Conservation (phyloP, 2,113 vertebrate species). For the Anser brachyrhynchus region DNA sequence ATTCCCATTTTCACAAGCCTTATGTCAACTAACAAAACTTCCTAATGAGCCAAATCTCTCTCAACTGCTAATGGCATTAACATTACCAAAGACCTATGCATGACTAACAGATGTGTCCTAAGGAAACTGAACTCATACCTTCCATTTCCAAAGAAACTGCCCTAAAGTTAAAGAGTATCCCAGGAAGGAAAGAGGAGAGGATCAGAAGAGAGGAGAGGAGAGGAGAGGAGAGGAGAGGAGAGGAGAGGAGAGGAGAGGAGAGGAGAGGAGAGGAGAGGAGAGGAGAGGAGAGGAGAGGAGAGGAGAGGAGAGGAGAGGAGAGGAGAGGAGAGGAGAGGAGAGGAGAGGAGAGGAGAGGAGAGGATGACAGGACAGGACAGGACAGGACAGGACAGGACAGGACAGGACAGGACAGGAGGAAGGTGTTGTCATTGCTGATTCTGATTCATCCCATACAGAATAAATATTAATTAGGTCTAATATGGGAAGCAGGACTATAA, state of each 20-base stretch:
- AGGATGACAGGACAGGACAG: no score
- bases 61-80: constrained; percentile 13
- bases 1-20: neutral
- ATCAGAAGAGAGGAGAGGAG: neutral
- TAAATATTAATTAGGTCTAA: neutral
- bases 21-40: neutral
- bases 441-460: neutral
- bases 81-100: neutral
- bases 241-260: no score
- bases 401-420: neutral
- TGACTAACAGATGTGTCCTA: constrained; percentile 20
- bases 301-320: neutral
- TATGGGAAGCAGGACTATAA: neutral
- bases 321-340: no score
- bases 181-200: constrained; percentile 29
- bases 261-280: no score
- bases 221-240: no score
- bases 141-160: constrained; percentile 14
- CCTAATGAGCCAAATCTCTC: neutral
- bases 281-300: no score
- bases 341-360: no score
- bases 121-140: constrained; percentile 50
- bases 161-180: neutral
- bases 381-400: no score
- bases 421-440: neutral